These are phyloP conservation scores for Megaceryle torquata DNA, from an alignment of 2,113 vertebrate species.

Conservation along the genomic window DNA sequence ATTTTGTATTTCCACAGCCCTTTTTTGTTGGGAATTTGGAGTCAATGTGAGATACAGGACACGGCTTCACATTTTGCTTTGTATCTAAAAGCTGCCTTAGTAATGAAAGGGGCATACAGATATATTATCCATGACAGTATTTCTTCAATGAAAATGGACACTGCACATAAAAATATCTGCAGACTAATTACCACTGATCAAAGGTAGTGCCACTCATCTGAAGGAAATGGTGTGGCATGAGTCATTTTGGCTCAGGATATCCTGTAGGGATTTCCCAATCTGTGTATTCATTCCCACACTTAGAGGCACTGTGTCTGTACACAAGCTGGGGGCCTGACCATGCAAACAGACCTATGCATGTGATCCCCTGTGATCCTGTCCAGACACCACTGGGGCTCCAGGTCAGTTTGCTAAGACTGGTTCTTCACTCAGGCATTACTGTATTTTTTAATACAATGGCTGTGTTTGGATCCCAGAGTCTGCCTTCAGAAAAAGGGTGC, in stretches of 20 bases:
- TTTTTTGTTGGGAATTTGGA: background rate
- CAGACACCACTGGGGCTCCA: background rate
- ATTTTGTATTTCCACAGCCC: background rate
- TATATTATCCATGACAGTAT: background rate
- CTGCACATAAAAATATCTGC: background rate
- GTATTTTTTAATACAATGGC: background rate
- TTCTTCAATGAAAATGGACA: background rate
- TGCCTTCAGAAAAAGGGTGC: background rate
- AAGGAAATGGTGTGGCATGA: background rate
- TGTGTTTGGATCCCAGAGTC: background rate
- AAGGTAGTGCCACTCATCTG: background rate
- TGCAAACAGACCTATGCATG: background rate
- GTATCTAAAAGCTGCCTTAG: background rate
- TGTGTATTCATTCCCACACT: background rate
- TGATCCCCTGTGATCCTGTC: background rate
- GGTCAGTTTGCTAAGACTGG: background rate
- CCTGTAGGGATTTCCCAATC: background rate
- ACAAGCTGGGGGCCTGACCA: background rate
- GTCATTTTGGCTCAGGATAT: background rate
- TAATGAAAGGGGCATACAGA: background rate
- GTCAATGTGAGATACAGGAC: background rate
- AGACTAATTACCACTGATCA: background rate
- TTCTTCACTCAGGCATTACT: background rate
- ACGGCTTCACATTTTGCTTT: background rate
- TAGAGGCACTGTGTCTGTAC: background rate